phyloP scores from a whole-genome alignment of 2,113 vertebrate species.

The Nematolebias whitei region DNA sequence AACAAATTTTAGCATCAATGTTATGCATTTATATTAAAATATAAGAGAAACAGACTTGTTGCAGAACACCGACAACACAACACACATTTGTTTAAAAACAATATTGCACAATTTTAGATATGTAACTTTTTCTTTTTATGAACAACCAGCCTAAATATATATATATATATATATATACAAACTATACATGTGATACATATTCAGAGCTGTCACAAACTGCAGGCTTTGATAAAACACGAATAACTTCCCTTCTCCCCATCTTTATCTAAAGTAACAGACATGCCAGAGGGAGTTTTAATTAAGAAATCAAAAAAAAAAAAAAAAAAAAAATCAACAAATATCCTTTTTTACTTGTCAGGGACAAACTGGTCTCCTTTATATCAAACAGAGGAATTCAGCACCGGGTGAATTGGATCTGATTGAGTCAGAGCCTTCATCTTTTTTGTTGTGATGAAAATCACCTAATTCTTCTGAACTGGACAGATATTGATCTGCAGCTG shows the following conservation, averaged over 20 bases:
- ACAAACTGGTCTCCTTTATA: slow-evolving; percentile 24
- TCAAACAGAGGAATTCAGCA: slow-evolving; percentile 6
- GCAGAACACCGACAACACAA: too few relatives aligned
- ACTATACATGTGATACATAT: not conserved
- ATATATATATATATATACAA: not conserved
- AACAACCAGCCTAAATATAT: not conserved
- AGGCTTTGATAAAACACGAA: not conserved
- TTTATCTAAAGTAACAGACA: too few relatives aligned
- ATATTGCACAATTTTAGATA: too few relatives aligned
- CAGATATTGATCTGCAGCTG: not conserved
- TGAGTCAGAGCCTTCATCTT: slow-evolving; percentile 5
- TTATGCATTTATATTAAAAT: too few relatives aligned
- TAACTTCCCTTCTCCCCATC: too few relatives aligned
- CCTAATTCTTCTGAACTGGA: slow-evolving; percentile 4
- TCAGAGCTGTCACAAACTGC: slow-evolving; percentile 1
- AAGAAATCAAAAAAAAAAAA: slow-evolving; percentile 9
- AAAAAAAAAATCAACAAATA: slow-evolving; percentile 6
- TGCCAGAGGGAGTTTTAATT: slow-evolving; percentile 23
- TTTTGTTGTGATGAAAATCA: slow-evolving; percentile 8
- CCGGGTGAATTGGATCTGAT: slow-evolving; percentile 32
- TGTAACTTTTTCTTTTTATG: too few relatives aligned
- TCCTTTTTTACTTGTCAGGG: not conserved
- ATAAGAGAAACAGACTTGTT: too few relatives aligned
- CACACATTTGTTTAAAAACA: too few relatives aligned
- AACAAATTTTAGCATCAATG: too few relatives aligned